Evolutionary conservation across 2,888 invertebrate species (phyloP), one percentile per base, ranked within the genome.

Genomic region (Morpho achilles): DNA sequence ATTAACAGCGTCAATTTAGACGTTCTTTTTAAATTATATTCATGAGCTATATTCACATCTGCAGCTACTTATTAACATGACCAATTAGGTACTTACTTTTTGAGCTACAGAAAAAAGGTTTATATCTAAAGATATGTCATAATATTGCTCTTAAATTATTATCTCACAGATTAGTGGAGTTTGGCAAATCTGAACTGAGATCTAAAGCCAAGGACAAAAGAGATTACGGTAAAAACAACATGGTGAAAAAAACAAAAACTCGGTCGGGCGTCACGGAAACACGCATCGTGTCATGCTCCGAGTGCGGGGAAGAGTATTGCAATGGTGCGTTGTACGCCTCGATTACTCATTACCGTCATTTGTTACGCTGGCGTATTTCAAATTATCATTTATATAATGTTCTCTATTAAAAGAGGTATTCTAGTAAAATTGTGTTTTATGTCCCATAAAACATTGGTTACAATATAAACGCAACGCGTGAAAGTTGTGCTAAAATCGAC

Each of bases 221-320:
- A 57, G 94, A 93, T 63, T 91, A 92, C 49, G 91, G 92, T 7
- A 85, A 93, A 61, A 95, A 94, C 75, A 93, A 93, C 42, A 93
- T 94, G 80, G 85, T 94, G 41, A 92, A 94, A 71, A 95, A 94
- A 74, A 93, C 92, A n/a, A 97, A 97, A 82, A 96, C 95, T 75
- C 95, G 95, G 64, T 94, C 96, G 0, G 96, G 96, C 9, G 94
- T 96, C 59, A 92, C 96, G 40, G 96, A 96, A 79, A 95, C 94
- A 23, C 92, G 95, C 67, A 92, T 95, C 42, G 90, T 94, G 56
- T 93, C 94, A 55, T 97, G 97, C 77, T 79, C 89, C 0, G 96
- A 96, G 75, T 97, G 97, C 71, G 95, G 95, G 7, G 96, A 96
- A 79, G 97, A 97, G 82, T 95, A 95, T 85, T 97, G 97, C 80